A percentile compares a stretch with the other conserved stretches of the same genome.
phyloP scores from a whole-genome alignment of 2,113 vertebrate species.

The Atherinomorus stipes region DNA sequence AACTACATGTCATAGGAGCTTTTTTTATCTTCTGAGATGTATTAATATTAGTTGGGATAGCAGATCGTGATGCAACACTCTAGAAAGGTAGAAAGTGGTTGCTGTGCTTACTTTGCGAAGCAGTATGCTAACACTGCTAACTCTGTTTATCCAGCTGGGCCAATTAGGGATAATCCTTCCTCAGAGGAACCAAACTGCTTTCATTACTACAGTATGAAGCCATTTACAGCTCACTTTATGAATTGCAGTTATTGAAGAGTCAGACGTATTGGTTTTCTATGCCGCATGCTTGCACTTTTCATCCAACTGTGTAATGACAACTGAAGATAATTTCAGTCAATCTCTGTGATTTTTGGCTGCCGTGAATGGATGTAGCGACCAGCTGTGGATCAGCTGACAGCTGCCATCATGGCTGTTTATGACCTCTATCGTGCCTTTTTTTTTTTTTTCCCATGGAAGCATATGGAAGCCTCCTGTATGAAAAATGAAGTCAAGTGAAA shows the following conservation, averaged over 20 bases:
- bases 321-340: constrained; percentile 58
- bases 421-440: constrained; percentile 41
- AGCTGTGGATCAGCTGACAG: constrained; percentile 67
- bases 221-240: constrained; percentile 58
- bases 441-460: constrained; percentile 27
- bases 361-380: constrained; percentile 40
- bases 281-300: constrained; percentile 52
- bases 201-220: constrained; percentile 61
- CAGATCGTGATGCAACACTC: constrained; percentile 21
- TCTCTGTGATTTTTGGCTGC: constrained; percentile 31
- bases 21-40: constrained; percentile 39
- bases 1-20: constrained; percentile 45
- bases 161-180: constrained; percentile 72
- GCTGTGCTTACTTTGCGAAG: constrained; percentile 39
- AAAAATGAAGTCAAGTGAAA: constrained; percentile 26
- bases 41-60: constrained; percentile 21
- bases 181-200: constrained; percentile 69
- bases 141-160: constrained; percentile 74
- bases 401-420: constrained; percentile 45
- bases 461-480: constrained; percentile 16
- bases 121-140: constrained; percentile 49
- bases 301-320: constrained; percentile 52
- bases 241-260: constrained; percentile 56
- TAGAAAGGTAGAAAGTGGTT: constrained; percentile 15
- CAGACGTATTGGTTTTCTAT: constrained; percentile 55